Conservation (phyloP, 2,797 vertebrate species). For the Diplodus puntazzo region DNA sequence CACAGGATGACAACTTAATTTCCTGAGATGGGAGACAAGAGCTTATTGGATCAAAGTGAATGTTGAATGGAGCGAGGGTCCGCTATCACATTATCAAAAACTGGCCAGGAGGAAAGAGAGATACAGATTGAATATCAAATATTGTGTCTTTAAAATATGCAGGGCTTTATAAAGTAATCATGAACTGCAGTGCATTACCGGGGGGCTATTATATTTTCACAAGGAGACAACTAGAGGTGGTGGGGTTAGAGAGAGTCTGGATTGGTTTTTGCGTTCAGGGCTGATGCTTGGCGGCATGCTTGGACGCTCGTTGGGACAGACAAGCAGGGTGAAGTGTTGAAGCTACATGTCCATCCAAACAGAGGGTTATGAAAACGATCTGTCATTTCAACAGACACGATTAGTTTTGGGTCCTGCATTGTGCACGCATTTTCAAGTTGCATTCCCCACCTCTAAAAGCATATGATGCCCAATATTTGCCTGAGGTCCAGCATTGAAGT, state of each 20-base stretch:
- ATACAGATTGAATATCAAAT: conserved; percentile 79
- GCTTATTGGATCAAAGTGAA: conserved; percentile 82
- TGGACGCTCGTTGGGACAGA: too few species aligned
- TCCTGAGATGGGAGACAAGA: conserved; percentile 83
- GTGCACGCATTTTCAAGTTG: too few species aligned
- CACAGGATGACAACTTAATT: conserved; percentile 83
- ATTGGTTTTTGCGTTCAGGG: conserved; percentile 7
- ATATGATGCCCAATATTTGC: too few species aligned
- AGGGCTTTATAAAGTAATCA: conserved; percentile 81
- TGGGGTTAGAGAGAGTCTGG: conserved; percentile 34
- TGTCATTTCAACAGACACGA: too few species aligned
- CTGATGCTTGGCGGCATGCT: conserved; percentile 17
- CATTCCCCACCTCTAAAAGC: too few species aligned
- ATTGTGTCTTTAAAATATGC: conserved; percentile 77
- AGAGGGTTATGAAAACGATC: too few species aligned
- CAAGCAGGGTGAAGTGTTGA: too few species aligned
- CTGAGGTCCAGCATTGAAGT: too few species aligned
- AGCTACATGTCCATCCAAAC: too few species aligned
- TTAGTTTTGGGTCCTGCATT: too few species aligned
- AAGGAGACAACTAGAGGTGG: conserved; percentile 35
- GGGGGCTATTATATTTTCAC: conserved; percentile 59
- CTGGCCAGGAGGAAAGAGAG: conserved; percentile 64
- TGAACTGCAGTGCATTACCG: conserved; percentile 67
- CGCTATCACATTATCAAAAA: conserved; percentile 74
- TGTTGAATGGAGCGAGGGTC: conserved; percentile 60